A percentile compares a stretch with the other conserved stretches of the same genome.
Conservation (phyloP, 1,140 invertebrate species). For the Apolygus lucorum region DNA sequence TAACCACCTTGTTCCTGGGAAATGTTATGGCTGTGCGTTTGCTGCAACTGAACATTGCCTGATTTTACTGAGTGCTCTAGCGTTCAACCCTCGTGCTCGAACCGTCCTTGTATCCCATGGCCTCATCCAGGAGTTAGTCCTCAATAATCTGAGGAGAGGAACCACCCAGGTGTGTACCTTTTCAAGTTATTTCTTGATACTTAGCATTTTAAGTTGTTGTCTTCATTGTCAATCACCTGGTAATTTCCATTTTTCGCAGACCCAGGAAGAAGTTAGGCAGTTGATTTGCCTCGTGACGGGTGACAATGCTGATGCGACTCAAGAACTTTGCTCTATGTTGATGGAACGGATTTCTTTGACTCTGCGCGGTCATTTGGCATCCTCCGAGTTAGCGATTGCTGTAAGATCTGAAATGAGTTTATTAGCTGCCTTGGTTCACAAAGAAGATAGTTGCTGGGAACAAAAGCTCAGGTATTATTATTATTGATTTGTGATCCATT, state of each 20-base stretch:
- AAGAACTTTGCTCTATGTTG: constrained; percentile 72
- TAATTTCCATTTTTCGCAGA: too few relatives aligned
- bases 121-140: constrained; percentile 79
- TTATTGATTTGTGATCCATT: too few relatives aligned
- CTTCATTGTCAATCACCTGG: constrained; percentile 7
- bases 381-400: constrained; percentile 62
- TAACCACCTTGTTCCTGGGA: constrained; percentile 12
- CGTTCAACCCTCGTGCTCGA: constrained; percentile 68
- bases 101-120: constrained; percentile 75
- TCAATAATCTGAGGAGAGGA: constrained; percentile 77
- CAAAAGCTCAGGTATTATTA: constrained; percentile 59
- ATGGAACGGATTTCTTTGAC: constrained; percentile 72
- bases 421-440: constrained; percentile 75
- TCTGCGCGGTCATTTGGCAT: constrained; percentile 54
- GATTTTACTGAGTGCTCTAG: constrained; percentile 82
- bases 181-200: too few relatives aligned
- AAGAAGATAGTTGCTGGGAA: constrained; percentile 94
- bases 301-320: constrained; percentile 79
- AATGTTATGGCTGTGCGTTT: constrained; percentile 77
- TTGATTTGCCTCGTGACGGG: constrained; percentile 82
- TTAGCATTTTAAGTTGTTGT: constrained; percentile 1
- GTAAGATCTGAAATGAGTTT: constrained; percentile 81
- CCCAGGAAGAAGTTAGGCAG: constrained; percentile 77
- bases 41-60: constrained; percentile 88
- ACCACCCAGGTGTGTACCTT: constrained; percentile 52